phyloP scores from a whole-genome alignment of 2,888 invertebrate species.

The Andrena bicolor region DNA sequence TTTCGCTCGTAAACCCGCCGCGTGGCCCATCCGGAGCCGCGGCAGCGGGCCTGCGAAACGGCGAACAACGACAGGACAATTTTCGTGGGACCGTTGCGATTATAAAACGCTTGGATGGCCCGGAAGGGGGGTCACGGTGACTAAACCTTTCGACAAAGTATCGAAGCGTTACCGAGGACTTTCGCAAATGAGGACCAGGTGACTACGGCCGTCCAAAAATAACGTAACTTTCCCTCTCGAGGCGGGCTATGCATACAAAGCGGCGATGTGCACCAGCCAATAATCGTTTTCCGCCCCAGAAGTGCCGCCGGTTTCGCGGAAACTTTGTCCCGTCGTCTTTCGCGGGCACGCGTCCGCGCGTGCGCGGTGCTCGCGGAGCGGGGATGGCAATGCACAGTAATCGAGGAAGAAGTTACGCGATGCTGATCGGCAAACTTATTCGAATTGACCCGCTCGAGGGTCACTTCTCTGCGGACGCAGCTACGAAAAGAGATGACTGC shows the following conservation, averaged over 20 bases:
- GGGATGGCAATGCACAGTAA: not conserved
- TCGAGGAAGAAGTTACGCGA: not conserved
- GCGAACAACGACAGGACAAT: not conserved
- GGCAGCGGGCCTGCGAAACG: not conserved
- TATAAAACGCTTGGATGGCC: not conserved
- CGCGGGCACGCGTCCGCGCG: slow-evolving; percentile 21
- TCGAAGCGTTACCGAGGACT: slow-evolving; percentile 31
- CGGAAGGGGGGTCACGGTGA: not conserved
- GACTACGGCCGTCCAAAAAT: slow-evolving; percentile 61
- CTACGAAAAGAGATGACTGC: not conserved
- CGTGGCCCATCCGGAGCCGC: slow-evolving; percentile 3
- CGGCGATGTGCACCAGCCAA: slow-evolving; percentile 52
- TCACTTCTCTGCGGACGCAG: not conserved
- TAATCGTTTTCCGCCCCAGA: slow-evolving; percentile 62
- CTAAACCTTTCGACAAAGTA: slow-evolving; percentile 28
- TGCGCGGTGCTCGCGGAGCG: slow-evolving; percentile 42
- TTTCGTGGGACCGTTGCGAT: not conserved
- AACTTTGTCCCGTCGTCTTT: slow-evolving; percentile 55
- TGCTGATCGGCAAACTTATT: not conserved
- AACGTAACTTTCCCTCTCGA: slow-evolving; percentile 69
- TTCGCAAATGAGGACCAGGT: slow-evolving; percentile 56
- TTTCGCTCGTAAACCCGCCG: slow-evolving; percentile 44
- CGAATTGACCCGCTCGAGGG: not conserved
- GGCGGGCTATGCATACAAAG: slow-evolving; percentile 61
- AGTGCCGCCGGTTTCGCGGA: slow-evolving; percentile 42